Evolutionary conservation across 2,113 vertebrate species (phyloP), one percentile per base, ranked within the genome.

Genomic region (Rostratula benghalensis): DNA sequence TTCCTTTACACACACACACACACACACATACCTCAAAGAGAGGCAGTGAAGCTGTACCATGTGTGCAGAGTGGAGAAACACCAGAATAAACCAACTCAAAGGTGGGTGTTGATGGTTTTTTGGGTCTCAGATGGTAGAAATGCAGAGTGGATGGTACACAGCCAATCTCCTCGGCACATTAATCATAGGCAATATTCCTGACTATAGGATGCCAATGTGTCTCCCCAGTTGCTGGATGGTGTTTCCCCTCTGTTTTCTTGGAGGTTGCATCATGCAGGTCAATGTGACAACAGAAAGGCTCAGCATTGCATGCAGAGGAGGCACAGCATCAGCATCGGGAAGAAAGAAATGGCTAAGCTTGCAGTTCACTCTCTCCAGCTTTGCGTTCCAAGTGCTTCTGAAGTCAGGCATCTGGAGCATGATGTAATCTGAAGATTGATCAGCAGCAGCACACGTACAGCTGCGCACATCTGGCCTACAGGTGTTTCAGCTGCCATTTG

Each of bases 401-500:
- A 86, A 81, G 68, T 71, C 71, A 83, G 71, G 87, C 92, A 90
- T 85, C 88, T 96, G 95, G 88, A 89, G 78, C 8, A 1, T 95
- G 94, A 53, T 74, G 88, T 79, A n/a, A 80, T 56, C 87, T n/a
- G 33, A 56, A 91, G 90, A 33, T 5, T 22, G 92, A 92, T 81
- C 56, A 74, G 28, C 88, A 74, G 77, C 56, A 45, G 85, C 60
- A 65, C 81, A 80, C 23, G 0, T 46, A 90, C 93, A 96, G 93
- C 90, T 96, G 93, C 18, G 57, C 95, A 96, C 96, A 96, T 96
- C 95, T 97, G 96, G 95, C 80, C 65, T 7, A 7, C 95, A 97
- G 95, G 95, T 96, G 95, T 45, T 85, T 64, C 43, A 3, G 92
- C 85, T 94, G 95, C 94, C 74, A 2, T 86, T 74, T 87, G 76